Base-by-base conservation (phyloP, 2,888 invertebrate genomes). In the Furcula furcula region DNA sequence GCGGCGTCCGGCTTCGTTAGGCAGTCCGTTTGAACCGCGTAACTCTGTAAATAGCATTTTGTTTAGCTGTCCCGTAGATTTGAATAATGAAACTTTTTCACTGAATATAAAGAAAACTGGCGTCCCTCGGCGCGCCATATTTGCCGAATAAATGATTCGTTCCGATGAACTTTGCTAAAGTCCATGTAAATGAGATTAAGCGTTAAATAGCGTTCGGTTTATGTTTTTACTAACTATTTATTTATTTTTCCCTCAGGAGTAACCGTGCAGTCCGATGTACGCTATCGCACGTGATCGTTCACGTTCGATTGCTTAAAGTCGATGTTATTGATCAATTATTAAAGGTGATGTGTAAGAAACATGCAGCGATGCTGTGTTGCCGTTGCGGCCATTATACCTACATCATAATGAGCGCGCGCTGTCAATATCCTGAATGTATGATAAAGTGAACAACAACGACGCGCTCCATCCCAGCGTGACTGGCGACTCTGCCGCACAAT, bases 1-100 rank as follows among this genome's bases (percentile, higher is more conserved):
- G 41, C 46, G 46, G 22, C 22, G 22, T 51, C 56, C 51, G 23
- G 44, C 49, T 59, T 59, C 60, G 54, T 58, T 58, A 56, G 55
- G 41, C 37, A 56, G 51, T 59, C 60, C 51, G 60, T 56, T 56
- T 47, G 42, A 42, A 26, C 13, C 44, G 27, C 30, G 14, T 59
- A 47, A 59, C 57, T 56, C 36, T 28, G 46, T 56, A 52, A 56
- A 47, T 42, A 46, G 29, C 56, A 33, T 49, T 47, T 54, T 49
- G 49, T 56, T 59, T 49, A 40, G 45, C 40, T 42, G 44, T 31
- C 34, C 45, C 14, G 38, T 31, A 44, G 41, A 52, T 52, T 47
- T 51, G 39, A 56, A 56, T 53, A 53, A 56, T 49, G 54, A 42
- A 51, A 49, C 47, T 49, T 59, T 46, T 40, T 30, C 32, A 38